phyloP scores from a whole-genome alignment of 2,888 invertebrate genomes.

The Acronicta leporina region DNA sequence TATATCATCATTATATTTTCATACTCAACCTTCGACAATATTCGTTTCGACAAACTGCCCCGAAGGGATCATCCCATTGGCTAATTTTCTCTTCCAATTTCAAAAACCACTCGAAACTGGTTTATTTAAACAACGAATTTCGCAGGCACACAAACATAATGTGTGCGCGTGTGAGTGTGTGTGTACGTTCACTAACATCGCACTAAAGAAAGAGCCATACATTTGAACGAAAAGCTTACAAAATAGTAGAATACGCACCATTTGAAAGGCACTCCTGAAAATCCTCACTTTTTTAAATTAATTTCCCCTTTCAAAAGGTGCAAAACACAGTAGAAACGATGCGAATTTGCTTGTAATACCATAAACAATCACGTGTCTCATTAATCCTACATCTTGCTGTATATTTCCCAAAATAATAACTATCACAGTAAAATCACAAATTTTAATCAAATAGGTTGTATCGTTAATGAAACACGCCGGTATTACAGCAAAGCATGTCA shows the following conservation, averaged over 20 bases:
- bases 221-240: constrained; percentile 53
- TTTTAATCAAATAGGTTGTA: constrained; percentile 26
- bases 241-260: constrained; percentile 48
- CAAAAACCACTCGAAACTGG: constrained; percentile 59
- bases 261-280: constrained; percentile 49
- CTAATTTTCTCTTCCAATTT: constrained; percentile 17
- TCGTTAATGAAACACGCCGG: constrained; percentile 51
- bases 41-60: constrained; percentile 15
- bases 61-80: constrained; percentile 11
- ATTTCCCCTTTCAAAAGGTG: constrained; percentile 53
- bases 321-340: constrained; percentile 58
- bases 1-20: constrained; percentile 5
- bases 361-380: constrained; percentile 42
- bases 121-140: constrained; percentile 58
- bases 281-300: constrained; percentile 1
- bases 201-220: constrained; percentile 61
- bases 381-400: constrained; percentile 50
- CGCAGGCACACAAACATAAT: constrained; percentile 73
- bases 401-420: constrained; percentile 2
- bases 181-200: constrained; percentile 81
- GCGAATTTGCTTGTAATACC: constrained; percentile 62
- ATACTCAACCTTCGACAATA: constrained; percentile 13
- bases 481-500: constrained; percentile 70
- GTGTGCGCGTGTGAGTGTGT: constrained; percentile 85
- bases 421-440: constrained; percentile 12